phyloP scores from a whole-genome alignment of 2,888 invertebrate species.

The Hypsopygia costalis region DNA sequence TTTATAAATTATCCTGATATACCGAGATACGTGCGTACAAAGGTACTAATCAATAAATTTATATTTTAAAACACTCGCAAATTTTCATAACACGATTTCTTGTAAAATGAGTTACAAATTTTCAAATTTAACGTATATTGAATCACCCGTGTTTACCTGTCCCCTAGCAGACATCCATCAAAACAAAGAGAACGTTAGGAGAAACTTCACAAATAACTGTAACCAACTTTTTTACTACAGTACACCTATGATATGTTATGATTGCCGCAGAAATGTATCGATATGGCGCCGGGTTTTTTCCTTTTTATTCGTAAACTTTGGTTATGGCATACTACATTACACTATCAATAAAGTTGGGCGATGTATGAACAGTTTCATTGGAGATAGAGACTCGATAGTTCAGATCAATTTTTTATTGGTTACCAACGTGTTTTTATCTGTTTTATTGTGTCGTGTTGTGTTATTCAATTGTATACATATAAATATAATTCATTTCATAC shows the following conservation, averaged over 20 bases:
- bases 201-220: constrained; percentile 58
- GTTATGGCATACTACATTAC: constrained; percentile 56
- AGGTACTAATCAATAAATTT: too few relatives aligned
- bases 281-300: constrained; percentile 56
- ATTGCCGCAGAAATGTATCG: constrained; percentile 35
- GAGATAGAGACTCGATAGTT: too few relatives aligned
- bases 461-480: too few relatives aligned
- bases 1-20: too few relatives aligned
- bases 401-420: too few relatives aligned
- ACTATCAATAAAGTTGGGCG: constrained; percentile 38
- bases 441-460: too few relatives aligned
- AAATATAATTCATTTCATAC: too few relatives aligned
- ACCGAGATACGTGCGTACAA: too few relatives aligned
- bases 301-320: constrained; percentile 75
- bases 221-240: constrained; percentile 68
- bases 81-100: neutral
- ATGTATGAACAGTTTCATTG: neutral
- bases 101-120: neutral
- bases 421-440: too few relatives aligned
- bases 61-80: too few relatives aligned
- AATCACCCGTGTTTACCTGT: neutral
- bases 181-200: constrained; percentile 53
- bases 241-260: constrained; percentile 78
- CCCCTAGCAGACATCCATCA: constrained; percentile 30
- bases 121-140: neutral